Evolutionary conservation across 2,888 invertebrate species (phyloP).

Genomic region (Ceramica pisi): DNA sequence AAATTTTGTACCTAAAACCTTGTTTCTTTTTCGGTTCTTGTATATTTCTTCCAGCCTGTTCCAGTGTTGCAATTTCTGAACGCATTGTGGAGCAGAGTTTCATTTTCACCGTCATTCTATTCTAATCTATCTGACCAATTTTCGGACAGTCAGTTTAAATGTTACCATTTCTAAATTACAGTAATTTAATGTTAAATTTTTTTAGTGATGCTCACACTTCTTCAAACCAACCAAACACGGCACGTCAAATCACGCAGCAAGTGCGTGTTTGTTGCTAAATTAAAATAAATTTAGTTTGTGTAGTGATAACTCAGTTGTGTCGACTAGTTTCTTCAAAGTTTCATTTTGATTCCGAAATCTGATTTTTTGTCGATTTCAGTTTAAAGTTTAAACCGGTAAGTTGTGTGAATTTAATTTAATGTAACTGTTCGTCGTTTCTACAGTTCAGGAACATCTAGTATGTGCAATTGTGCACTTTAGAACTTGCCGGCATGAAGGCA

Average conservation of each 20-base stretch:
- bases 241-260: slow-evolving; percentile 54
- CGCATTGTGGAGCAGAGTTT: no score
- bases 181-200: neutral
- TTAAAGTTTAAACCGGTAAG: slow-evolving; percentile 35
- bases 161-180: slow-evolving; percentile 4
- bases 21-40: no score
- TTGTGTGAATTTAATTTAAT: slow-evolving; percentile 21
- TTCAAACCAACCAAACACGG: neutral
- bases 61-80: no score
- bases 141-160: neutral
- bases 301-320: slow-evolving; percentile 36
- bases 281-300: slow-evolving; percentile 35
- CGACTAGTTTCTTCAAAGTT: slow-evolving; percentile 25
- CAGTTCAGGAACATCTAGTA: slow-evolving; percentile 4
- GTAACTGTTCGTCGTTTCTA: slow-evolving; percentile 18
- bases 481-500: slow-evolving; percentile 26
- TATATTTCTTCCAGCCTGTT: no score
- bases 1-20: no score
- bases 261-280: slow-evolving; percentile 56
- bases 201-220: neutral
- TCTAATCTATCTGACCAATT: neutral
- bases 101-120: neutral
- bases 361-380: neutral
- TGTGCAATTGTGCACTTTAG: slow-evolving; percentile 23
- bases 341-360: slow-evolving; percentile 1